These are phyloP conservation scores for Clarias platycephalus DNA, from an alignment of 2,797 vertebrate genomes.

Conservation along the genomic window DNA sequence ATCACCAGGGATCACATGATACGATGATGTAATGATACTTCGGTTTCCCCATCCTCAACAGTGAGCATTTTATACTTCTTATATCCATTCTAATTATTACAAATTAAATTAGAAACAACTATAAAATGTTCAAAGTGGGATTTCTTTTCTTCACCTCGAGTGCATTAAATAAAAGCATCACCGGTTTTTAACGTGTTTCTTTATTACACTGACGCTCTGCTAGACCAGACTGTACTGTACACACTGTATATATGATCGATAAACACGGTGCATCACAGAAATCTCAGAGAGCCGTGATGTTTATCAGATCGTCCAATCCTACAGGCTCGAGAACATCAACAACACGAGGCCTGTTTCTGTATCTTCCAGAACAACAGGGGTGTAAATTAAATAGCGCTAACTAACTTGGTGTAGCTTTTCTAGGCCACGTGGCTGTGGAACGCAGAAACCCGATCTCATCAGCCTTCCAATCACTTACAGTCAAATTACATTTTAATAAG, in stretches of 20 bases:
- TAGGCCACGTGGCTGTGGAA: constrained; percentile 45
- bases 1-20: no score
- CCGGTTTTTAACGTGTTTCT: neutral
- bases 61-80: no score
- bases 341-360: neutral
- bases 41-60: no score
- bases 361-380: constrained; percentile 16
- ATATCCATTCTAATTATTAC: no score
- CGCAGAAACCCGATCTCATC: constrained; percentile 57
- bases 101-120: neutral
- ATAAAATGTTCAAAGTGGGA: no score
- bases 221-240: neutral
- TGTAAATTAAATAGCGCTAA: constrained; percentile 49
- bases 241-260: no score
- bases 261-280: neutral
- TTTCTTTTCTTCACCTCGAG: neutral
- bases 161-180: neutral
- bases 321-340: neutral
- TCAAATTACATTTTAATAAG: constrained; percentile 62
- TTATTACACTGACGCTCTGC: neutral
- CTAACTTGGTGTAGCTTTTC: constrained; percentile 49
- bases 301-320: neutral
- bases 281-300: neutral
- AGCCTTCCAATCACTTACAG: constrained; percentile 56
- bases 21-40: no score